Evolutionary conservation across 2,888 invertebrate genomes (phyloP), one percentile per base, ranked within the genome.

Genomic region (Aphodius granarius): DNA sequence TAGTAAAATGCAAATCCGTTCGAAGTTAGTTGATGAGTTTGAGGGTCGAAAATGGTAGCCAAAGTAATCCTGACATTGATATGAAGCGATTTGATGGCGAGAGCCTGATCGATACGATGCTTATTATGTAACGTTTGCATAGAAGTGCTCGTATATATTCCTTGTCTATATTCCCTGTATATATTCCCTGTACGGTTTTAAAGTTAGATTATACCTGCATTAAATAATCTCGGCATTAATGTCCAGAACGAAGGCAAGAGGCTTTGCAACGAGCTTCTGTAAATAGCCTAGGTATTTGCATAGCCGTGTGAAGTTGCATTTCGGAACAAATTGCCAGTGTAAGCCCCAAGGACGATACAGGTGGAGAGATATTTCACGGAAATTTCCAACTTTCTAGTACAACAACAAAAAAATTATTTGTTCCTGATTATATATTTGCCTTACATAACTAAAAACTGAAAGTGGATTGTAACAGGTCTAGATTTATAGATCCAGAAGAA

Each of bases 201-300:
- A 66, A 66, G 66, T 66, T 66, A 66, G 66, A 66, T 66, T 66
- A 66, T 66, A 20, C 66, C 13, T 66, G 66, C 66, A 66, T 66
- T 66, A 66, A 66, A 66, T 66, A 66, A 66, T 66, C 66, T 20
- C 20, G 16, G 66, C 17, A 66, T 66, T 66, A 66, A 66, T 66
- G 17, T 17, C 19, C 66, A 20, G 66, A 18, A 20, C 66, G 18
- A 20, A 13, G 18, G 18, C 19, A 18, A 19, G n/a, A n/a, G 18
- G 66, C 66, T 66, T 66, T 66, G 19, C 20, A 20, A 20, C 20
- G 66, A 17, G 18, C 17, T 66, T 17, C 16, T 66, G 66, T 66
- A 66, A 66, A 66, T 66, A 66, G 66, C n/a, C 19, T 66, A 20
- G 19, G 65, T 65, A 19, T 65, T 65, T 66, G 66, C 66, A 66